Evolutionary conservation across 1,140 invertebrate species (phyloP), one percentile per base, ranked within the genome.

Genomic region (Bombus superbus): DNA sequence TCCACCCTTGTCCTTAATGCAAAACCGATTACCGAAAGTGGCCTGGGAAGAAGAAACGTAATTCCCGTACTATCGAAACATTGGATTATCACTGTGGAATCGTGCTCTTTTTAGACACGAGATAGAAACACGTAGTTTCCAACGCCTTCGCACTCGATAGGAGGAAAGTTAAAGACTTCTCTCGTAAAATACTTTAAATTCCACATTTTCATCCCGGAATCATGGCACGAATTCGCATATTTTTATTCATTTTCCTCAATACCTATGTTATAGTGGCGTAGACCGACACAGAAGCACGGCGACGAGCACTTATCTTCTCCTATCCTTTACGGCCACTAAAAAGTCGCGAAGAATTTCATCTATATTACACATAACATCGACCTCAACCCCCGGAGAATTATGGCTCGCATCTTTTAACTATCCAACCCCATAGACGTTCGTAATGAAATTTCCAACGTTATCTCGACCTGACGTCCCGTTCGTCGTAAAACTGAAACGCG

Each of bases 21-120:
- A 77, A 83, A 83, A 69, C 73, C 81, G 82, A 83, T 83, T 71
- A 71, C 74, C 62, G 59, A 78, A 83, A 44, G 74, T 57, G 74
- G 53, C 11, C 53, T 15, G 28, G 28, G 13, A 59, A 62, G 57
- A 84, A 47, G 76, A 42, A 72, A 42, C 25, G 57, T 42, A 72
- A 80, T 79, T 73, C 42, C 53, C 59, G 13, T 42, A 25, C 57
- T 72, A 59, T 59, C 64, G 53, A 79, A 79, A 72, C 74, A 11
- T 8, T 42, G 11, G 13, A 78, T 38, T 38, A 38, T 66, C 42
- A 8, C 32, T 15, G 28, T 15, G 25, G 32, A 47, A 53, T 44
- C 44, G 22, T 1, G 18, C n/a, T n/a, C 69, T 40, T 22, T 11
- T 15, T 15, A 28, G 9, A 11, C 3, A 6, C 4, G 10, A 15